Conservation (phyloP, 2,888 invertebrate species). For the Julus scanicus region DNA sequence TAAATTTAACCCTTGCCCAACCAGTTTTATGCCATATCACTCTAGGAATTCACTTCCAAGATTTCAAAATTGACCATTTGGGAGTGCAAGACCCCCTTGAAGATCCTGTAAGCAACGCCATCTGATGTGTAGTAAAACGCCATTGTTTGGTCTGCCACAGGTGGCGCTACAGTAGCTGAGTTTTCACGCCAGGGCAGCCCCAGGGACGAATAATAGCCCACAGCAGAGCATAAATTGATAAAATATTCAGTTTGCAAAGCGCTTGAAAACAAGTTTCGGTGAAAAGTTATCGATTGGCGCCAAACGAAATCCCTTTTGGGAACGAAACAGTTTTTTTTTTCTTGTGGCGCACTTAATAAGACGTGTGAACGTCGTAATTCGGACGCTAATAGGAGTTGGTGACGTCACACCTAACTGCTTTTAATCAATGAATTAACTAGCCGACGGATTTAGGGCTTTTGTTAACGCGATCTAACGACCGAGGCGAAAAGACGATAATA, state of each 20-base stretch:
- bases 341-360: not conserved
- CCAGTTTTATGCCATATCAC: no score
- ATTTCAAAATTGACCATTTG: no score
- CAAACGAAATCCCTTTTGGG: constrained; percentile 1
- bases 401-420: constrained; percentile 25
- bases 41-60: no score
- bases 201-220: not conserved
- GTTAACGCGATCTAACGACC: no score
- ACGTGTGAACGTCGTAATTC: constrained; percentile 33
- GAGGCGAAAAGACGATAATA: no score
- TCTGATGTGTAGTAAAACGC: not conserved
- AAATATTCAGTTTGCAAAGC: constrained; percentile 8
- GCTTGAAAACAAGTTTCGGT: constrained; percentile 33
- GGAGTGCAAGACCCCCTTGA: no score
- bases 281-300: constrained; percentile 10
- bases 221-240: constrained; percentile 33
- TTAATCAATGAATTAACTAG: constrained; percentile 3
- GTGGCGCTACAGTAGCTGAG: not conserved
- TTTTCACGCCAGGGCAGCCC: not conserved
- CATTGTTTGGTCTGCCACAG: no score
- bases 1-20: no score
- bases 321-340: not conserved
- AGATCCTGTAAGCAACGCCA: no score
- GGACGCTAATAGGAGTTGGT: not conserved
- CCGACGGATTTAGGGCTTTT: no score